A percentile compares a stretch with the other conserved stretches of the same genome.
These are phyloP conservation scores for rat (Rattus norvegicus) DNA, from an alignment of 2,113 vertebrate species.

Conservation along the genomic window DNA sequence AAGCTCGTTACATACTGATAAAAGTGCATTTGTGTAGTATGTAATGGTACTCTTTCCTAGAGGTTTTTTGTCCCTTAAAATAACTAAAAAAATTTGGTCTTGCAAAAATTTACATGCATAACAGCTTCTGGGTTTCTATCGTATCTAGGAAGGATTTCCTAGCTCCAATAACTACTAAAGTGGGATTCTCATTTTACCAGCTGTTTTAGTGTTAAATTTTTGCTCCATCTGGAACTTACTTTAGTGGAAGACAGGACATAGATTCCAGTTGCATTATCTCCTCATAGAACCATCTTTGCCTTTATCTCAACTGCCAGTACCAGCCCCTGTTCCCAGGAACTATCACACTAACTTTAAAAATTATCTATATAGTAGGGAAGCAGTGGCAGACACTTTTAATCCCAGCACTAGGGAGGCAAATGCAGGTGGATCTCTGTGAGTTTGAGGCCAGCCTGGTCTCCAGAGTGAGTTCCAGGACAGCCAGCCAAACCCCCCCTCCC, in stretches of 20 bases:
- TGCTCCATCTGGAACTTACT: constrained; percentile 10
- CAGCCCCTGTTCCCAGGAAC: neutral
- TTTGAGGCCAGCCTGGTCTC: too few species aligned
- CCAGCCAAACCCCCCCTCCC: too few species aligned
- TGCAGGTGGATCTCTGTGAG: too few species aligned
- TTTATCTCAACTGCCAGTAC: neutral
- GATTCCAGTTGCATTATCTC: neutral
- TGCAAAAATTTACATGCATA: neutral
- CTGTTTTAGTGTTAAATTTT: constrained; percentile 1
- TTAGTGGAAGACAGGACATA: neutral
- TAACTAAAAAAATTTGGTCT: neutral
- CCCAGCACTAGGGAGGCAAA: too few species aligned
- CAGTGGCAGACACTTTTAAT: too few species aligned
- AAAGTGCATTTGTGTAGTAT: neutral
- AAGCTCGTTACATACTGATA: neutral
- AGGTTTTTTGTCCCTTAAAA: constrained; percentile 30
- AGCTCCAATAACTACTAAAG: constrained; percentile 3
- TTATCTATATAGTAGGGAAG: neutral
- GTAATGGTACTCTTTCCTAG: constrained; percentile 7
- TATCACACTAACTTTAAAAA: neutral
- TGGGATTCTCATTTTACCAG: neutral
- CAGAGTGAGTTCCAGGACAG: too few species aligned
- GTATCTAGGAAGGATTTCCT: neutral
- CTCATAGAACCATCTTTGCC: neutral
- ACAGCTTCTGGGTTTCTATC: constrained; percentile 22